Evolutionary conservation across 92 coral and sea anemone species (phyloP).

Genomic region (Zoanthus gigantus): DNA sequence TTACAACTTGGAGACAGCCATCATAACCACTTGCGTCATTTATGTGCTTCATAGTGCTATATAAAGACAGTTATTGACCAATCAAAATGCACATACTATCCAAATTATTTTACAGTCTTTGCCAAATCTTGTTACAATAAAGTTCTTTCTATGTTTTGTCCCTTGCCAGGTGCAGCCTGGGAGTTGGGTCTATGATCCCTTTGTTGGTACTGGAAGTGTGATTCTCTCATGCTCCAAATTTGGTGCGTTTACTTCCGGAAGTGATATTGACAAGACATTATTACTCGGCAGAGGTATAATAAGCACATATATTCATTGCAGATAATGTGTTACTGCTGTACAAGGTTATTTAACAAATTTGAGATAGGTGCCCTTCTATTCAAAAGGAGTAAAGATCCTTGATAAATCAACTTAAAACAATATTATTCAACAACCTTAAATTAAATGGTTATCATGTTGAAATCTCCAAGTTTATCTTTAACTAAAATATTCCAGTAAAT

Average conservation of each 20-base stretch:
- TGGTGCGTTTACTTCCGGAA: conserved; percentile 87
- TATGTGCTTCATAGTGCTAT: too few relatives aligned
- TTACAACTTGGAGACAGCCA: too few relatives aligned
- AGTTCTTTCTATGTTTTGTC: neutral
- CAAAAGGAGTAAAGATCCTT: too few relatives aligned
- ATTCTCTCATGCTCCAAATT: conserved; percentile 87
- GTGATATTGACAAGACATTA: conserved; percentile 92
- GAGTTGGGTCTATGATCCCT: conserved; percentile 70
- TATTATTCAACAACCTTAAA: too few relatives aligned
- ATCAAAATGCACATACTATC: neutral
- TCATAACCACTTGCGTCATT: too few relatives aligned
- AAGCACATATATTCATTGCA: neutral
- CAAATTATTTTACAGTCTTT: neutral
- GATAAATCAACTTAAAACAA: too few relatives aligned
- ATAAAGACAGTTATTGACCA: too few relatives aligned
- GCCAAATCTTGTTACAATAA: neutral
- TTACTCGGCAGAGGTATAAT: conserved; percentile 92
- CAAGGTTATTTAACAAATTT: too few relatives aligned
- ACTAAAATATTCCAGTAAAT: too few relatives aligned
- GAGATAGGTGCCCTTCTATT: too few relatives aligned
- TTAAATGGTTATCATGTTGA: too few relatives aligned
- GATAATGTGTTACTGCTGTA: neutral
- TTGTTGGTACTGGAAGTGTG: conserved; percentile 74
- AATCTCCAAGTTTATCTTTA: too few relatives aligned
- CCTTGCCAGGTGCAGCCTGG: conserved; percentile 77